Base-by-base conservation (phyloP, 2,113 vertebrate genomes). In the Romanogobio albipinnatus region DNA sequence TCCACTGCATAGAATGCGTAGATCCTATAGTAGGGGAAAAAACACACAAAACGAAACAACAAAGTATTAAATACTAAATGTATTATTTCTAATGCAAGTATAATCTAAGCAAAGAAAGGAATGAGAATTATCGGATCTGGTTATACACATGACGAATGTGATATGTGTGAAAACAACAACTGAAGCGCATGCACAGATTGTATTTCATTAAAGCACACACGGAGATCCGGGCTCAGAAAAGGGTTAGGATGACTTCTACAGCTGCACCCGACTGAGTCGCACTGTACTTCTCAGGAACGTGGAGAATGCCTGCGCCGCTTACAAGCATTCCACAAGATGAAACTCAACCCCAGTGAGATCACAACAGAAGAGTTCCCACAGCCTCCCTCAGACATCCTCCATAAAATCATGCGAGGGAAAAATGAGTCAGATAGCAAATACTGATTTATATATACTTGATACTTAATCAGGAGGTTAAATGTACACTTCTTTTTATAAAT, bases 1-100 rank as follows among this genome's bases (percentile, higher is more conserved):
- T 99, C 96, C 39, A 98, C 93, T 61, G 96, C 97, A 0, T 96
- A 97, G 94, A 99, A 99, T 2, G 98, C 95, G 6, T 99, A 99
- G 90, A 96, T 95, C 89, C 98, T 99, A 86, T 39, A 29, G 83
- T 79, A 4, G 2, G 36, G 81, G 59, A 36, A 53, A 87, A 5
- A 83, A 86, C 9, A 86, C 4, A 76, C 47, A 89, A 53, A 82
- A 15, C 29, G 5, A 53, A 62, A 45, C 11, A 59, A 73, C 14
- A 8, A 70, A 73, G 59, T 39, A 15, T 58, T 68, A 81, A 53
- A 62, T 39, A 33, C 15, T 11, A 56, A 19, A 76, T 58, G 7
- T 58, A 13, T 70, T 49, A 81, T 49, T 19, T 49, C 17, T 47
- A 29, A 81, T n/a, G n/a, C 26, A 62, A 64, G n/a, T 62, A 29